Base-by-base conservation (phyloP, 1,140 invertebrate species). In the Chironomus striatipennis region DNA sequence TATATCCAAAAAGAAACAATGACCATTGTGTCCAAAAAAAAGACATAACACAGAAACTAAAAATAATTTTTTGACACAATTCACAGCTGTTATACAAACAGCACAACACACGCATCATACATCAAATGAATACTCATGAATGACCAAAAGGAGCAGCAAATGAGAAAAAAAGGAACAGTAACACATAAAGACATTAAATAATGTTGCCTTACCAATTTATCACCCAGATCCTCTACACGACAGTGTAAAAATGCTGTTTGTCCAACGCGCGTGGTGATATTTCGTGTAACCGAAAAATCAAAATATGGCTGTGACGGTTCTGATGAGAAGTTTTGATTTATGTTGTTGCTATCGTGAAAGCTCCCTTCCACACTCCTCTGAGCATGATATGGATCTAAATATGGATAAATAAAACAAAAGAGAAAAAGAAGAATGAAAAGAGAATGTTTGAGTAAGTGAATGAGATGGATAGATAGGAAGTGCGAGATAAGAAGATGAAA, bases 191-290 rank as follows among this genome's bases (percentile, higher is more conserved):
- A 34, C 24, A 34, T 34, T 34, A 34, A 34, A 34, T 34, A 34
- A 34, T 5, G 24, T 34, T 34, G 8, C 87, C 90, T 91, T 82
- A 93, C 91, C 84, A 90, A 90, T 85, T 93, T 93, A 83, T 94
- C 92, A 57, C 91, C 90, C 42, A 93, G 86, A 78, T 93, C 90
- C 82, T 93, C 88, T 75, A 93, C 91, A 78, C 91, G 86, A 83
- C 92, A 94, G 81, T 93, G 91, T 77, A 94, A 85, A 82, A 93
- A 93, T 65, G 91, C 92, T 75, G 91, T 92, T 83, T 93, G 91
- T 43, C 91, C 91, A 64, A 93, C 90, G 75, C 91, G 88, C 0
- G 91, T 92, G 24, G 92, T 93, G 76, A 93, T 90, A 82, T 94
- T 93, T 73, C 91, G 84, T 42, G 90, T 86, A 76, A 93, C 90